Conservation (phyloP, 2,113 vertebrate species). For the Columbina picui region DNA sequence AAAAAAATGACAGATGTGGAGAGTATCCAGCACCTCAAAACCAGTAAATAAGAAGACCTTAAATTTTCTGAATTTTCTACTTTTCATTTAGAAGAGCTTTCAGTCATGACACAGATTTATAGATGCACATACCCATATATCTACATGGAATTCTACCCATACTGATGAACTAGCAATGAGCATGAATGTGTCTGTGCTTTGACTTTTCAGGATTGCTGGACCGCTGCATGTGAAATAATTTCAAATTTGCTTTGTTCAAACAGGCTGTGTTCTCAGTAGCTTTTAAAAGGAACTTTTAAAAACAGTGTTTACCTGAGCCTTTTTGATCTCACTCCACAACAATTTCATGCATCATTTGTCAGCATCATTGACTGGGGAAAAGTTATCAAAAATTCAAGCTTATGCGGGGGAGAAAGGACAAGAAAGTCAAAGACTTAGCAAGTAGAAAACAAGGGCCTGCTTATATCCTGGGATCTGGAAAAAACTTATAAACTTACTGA, state of each 20-base stretch:
- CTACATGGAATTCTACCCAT: too few species aligned
- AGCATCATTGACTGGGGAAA: neutral
- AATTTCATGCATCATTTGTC: neutral
- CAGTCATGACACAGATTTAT: too few species aligned
- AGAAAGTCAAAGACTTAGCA: neutral
- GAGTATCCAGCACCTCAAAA: neutral
- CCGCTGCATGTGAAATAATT: too few species aligned
- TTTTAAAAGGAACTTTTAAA: neutral
- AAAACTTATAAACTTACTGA: neutral
- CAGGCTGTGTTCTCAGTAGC: neutral
- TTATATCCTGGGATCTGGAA: neutral
- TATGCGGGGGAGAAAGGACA: neutral
- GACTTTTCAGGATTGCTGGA: too few species aligned
- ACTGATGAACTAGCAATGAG: too few species aligned
- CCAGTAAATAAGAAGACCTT: neutral
- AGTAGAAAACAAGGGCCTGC: neutral
- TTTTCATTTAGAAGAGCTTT: neutral
- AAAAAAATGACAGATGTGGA: neutral
- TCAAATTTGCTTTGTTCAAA: too few species aligned
- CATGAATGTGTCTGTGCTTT: too few species aligned
- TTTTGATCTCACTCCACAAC: neutral
- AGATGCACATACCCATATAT: too few species aligned
- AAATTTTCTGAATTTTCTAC: neutral
- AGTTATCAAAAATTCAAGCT: neutral
- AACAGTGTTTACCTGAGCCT: neutral